phyloP scores from a whole-genome alignment of 2,888 invertebrate species.

The Cristatella mucedo region DNA sequence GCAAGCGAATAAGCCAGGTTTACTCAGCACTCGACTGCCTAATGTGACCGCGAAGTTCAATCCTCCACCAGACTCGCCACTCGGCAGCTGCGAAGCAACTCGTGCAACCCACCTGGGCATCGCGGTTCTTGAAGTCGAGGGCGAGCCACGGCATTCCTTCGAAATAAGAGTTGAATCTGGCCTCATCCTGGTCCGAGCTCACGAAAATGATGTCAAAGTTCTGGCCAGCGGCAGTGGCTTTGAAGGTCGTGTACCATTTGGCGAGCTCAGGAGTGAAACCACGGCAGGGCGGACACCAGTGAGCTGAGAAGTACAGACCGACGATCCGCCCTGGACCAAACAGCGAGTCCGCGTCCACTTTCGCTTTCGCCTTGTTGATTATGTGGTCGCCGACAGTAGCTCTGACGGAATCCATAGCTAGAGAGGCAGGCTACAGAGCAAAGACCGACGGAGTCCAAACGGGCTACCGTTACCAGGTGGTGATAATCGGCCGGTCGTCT shows the following conservation, averaged over 20 bases:
- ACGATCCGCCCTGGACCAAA: conserved; percentile 23
- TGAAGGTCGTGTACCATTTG: conserved; percentile 37
- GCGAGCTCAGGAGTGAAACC: conserved; percentile 39
- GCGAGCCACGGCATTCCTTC: conserved; percentile 31
- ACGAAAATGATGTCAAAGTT: conserved; percentile 29
- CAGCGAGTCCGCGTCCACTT: background rate
- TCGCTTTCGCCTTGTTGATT: conserved; percentile 1
- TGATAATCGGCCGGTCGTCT: too few relatives aligned
- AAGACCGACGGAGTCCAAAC: too few relatives aligned
- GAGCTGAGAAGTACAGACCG: conserved; percentile 43
- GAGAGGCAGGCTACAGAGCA: too few relatives aligned
- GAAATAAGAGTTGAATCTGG: conserved; percentile 26
- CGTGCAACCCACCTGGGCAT: conserved; percentile 25
- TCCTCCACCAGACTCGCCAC: too few relatives aligned
- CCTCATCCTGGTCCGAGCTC: conserved; percentile 31
- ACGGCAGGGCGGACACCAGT: conserved; percentile 44
- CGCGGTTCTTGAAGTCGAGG: conserved; percentile 22
- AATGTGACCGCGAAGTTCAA: too few relatives aligned
- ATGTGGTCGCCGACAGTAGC: background rate
- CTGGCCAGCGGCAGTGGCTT: conserved; percentile 17
- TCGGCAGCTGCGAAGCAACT: too few relatives aligned
- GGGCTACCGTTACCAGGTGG: too few relatives aligned
- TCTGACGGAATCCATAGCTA: conserved; percentile 1
- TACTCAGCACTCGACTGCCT: too few relatives aligned
- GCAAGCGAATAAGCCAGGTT: too few relatives aligned